Conservation (phyloP, 2,888 invertebrate genomes). For the Cerceris rybyensis region DNA sequence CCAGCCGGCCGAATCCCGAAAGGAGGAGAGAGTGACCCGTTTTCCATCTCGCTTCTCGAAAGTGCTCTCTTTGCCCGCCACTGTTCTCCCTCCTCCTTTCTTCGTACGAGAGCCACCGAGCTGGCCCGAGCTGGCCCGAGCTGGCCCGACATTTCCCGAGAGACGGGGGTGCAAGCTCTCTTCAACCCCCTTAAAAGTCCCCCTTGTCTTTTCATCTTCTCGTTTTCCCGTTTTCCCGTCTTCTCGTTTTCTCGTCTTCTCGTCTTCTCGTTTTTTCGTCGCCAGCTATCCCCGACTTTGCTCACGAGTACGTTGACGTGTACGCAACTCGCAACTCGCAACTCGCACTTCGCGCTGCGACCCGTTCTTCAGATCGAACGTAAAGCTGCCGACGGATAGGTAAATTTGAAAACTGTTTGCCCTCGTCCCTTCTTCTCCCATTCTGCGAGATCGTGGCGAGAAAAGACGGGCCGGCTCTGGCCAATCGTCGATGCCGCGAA, state of each 20-base stretch:
- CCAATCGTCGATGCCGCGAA: too few species aligned
- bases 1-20: slow-evolving; percentile 73
- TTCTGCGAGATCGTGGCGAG: slow-evolving; percentile 45
- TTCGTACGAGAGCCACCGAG: slow-evolving; percentile 59
- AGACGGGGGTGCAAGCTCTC: slow-evolving; percentile 48
- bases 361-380: background rate
- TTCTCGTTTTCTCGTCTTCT: background rate
- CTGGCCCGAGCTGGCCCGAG: slow-evolving; percentile 67
- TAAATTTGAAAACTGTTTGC: too few species aligned
- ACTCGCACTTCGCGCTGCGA: background rate
- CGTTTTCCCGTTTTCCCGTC: background rate
- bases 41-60: slow-evolving; percentile 73
- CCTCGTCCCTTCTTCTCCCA: too few species aligned
- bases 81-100: slow-evolving; percentile 51
- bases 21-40: slow-evolving; percentile 75
- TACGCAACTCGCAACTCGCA: background rate
- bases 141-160: slow-evolving; percentile 61
- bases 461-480: background rate
- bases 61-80: slow-evolving; percentile 41
- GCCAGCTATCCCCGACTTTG: background rate
- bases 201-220: too few species aligned
- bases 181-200: slow-evolving; percentile 1
- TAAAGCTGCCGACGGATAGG: too few species aligned
- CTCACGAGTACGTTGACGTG: background rate
- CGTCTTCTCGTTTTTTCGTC: background rate